Evolutionary conservation across 2,113 vertebrate species (phyloP).

Genomic region (Poecilia latipinna): DNA sequence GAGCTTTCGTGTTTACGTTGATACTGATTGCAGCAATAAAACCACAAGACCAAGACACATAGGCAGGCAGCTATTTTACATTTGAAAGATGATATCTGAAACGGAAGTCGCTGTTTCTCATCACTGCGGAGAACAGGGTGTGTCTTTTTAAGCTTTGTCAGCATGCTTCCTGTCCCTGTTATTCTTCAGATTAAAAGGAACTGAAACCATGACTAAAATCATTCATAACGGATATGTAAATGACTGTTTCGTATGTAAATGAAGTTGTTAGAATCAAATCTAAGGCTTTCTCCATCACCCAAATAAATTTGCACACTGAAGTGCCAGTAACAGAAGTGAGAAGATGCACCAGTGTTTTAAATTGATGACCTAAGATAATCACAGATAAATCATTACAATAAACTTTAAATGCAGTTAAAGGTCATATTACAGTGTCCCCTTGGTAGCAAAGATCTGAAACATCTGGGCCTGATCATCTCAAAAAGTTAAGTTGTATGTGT

Average conservation of each 20-base stretch:
- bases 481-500: neutral
- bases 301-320: neutral
- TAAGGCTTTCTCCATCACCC: neutral
- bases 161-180: conserved; percentile 53
- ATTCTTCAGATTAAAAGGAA: conserved; percentile 35
- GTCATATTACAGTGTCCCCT: neutral
- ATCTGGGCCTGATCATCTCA: neutral
- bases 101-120: conserved; percentile 39
- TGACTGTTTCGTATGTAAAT: neutral
- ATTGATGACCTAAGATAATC: neutral
- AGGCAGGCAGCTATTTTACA: neutral
- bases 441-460: neutral
- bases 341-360: neutral
- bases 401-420: neutral
- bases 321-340: neutral
- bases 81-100: conserved; percentile 5
- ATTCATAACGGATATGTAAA: neutral
- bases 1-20: neutral
- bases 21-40: neutral
- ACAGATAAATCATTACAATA: neutral
- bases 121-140: conserved; percentile 29
- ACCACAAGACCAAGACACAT: neutral
- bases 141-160: conserved; percentile 39
- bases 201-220: conserved; percentile 22
- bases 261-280: neutral